Conservation (phyloP, 2,797 vertebrate genomes). For the Hippocampus kuda region DNA sequence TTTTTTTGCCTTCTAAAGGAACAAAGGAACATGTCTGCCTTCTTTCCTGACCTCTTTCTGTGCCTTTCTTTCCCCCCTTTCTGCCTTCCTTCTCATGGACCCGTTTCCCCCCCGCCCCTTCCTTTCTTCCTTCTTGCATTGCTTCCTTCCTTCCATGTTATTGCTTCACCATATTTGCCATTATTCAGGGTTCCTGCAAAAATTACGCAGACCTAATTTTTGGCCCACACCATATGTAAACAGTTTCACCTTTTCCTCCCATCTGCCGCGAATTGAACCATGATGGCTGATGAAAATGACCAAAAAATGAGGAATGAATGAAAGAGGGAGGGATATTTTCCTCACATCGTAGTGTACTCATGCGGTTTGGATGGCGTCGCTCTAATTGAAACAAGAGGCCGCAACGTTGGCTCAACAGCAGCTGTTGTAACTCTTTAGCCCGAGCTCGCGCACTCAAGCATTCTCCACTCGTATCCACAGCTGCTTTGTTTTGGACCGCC, state of each 20-base stretch:
- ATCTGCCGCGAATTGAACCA: not conserved
- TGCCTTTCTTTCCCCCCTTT: too few relatives aligned
- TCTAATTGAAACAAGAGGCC: conserved; percentile 47
- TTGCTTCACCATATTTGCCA: not conserved
- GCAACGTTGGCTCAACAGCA: conserved; percentile 24
- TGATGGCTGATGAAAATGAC: not conserved
- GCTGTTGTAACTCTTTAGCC: conserved; percentile 40
- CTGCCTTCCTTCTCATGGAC: too few relatives aligned
- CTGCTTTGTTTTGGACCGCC: conserved; percentile 5
- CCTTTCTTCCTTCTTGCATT: not conserved
- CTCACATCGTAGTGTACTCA: conserved; percentile 23
- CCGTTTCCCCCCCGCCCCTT: not conserved
- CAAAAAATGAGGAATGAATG: conserved; percentile 11
- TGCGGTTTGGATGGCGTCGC: conserved; percentile 8
- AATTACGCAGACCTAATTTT: not conserved
- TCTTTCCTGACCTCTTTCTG: too few relatives aligned
- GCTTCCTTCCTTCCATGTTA: not conserved
- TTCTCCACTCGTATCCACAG: conserved; percentile 34
- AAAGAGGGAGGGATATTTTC: conserved; percentile 12
- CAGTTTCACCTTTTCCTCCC: too few relatives aligned
- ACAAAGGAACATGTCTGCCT: not conserved
- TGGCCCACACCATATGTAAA: too few relatives aligned
- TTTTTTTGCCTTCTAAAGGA: not conserved
- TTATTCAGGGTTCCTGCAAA: not conserved
- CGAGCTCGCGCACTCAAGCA: conserved; percentile 23